Evolutionary conservation across 2,888 invertebrate genomes (phyloP), one percentile per base, ranked within the genome.

Genomic region (Eupithecia tripunctaria): DNA sequence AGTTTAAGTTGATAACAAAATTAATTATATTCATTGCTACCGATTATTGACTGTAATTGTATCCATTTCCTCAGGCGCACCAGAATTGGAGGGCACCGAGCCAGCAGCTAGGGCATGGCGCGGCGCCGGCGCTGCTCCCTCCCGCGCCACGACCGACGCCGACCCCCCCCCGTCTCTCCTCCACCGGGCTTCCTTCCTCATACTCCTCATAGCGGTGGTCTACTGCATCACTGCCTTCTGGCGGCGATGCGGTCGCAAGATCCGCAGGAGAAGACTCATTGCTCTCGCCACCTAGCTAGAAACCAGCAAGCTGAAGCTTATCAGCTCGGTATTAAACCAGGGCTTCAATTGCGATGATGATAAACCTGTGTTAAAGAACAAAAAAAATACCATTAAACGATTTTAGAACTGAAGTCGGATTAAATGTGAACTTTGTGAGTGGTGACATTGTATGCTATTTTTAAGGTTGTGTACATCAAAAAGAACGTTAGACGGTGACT

Each of bases 81-180:
- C 95, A 4, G 72, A 72, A 1, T 5, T 72, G 2, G 75, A 75
- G 27, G 95, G 92, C 60, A 92, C 92, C 0, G 93, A 95, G 74
- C 91, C 94, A 2, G 95, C 95, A 6, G 89, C 95, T 14, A 93
- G 95, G 74, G 95, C 95, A 15, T 96, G 95, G 96, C 91, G 95
- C 1, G 95, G 95, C 12, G 94, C 94, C 14, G 94, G 91, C 5
- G 93, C 91, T 0, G 91, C 87, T n/a, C 90, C 89, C n/a, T 88
- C 87, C 0, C 85, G 85, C 0, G 78, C 78, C 2, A 85, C 80
- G 14, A 79, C 80, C 1, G 84, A 81, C 21, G 59, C 27, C 27
- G 82, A 82, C 21, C 74, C 78, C 67, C 72, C 85, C 7, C 56
- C 91, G 2, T 21, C 91, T 78, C 75, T 87, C 43, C 74, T 81